Base-by-base conservation (phyloP, 1,140 invertebrate species). In the Asobara japonica region DNA sequence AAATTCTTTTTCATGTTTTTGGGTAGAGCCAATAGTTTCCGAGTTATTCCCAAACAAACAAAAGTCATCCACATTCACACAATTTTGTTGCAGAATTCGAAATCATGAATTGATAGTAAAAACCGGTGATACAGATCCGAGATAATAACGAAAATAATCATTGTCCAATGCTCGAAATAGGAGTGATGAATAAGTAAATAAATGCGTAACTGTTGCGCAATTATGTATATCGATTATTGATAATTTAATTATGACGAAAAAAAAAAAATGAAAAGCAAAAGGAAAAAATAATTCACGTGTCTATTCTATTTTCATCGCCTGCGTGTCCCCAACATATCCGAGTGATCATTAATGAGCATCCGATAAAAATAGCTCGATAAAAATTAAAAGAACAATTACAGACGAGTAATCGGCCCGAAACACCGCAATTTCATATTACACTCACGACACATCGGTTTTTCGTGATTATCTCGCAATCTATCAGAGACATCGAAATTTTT, bases 261-360 rank as follows among this genome's bases (percentile, higher is more conserved):
- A 56, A 56, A 56, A 56, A 6, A 25, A 56, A 56, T 56, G 20
- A 56, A 56, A 25, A 45, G 41, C 31, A n/a, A 33, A 4, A 45
- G 18, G 16, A 13, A 22, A 56, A 56, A 25, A 27, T 25, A 56
- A 56, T 31, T 64, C 51, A 56, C 51, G 29, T 64, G 16, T 66
- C 36, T 38, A 27, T 68, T 51, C 18, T 51, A 51, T 68, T 66
- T 66, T 66, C 20, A 61, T 61, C 64, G 67, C 33, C 31, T 60
- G 66, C 65, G 65, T 68, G 66, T 68, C 30, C 51, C 45, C 67
- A 69, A 69, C 67, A 69, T 69, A 69, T 69, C 67, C 48, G 48
- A 69, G 51, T 51, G 67, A 69, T n/a, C n/a, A n/a, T n/a, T n/a
- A n/a, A 60, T 69, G 41, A 56, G 6, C 67, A 51, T 30, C 66